A percentile compares a stretch with the other conserved stretches of the same genome.
Evolutionary conservation across 2,888 invertebrate genomes (phyloP).

Genomic region (Lasioglossum lativentre): DNA sequence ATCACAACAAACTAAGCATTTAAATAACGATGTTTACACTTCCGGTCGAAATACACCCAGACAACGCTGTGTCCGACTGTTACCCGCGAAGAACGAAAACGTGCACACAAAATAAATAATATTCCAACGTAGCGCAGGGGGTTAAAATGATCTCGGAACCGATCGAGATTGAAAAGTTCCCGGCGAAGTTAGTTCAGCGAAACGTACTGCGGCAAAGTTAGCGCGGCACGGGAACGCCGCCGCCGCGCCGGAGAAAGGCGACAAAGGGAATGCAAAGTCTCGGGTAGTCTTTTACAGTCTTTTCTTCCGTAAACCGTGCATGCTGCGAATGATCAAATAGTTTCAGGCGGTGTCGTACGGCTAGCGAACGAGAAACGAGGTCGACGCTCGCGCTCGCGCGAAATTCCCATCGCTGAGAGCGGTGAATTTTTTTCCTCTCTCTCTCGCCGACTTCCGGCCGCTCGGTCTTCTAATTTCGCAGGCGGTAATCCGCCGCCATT

Average conservation of each 20-base stretch:
- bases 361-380: background rate
- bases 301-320: slow-evolving; percentile 9
- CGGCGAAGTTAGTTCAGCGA: background rate
- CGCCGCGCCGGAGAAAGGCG: background rate
- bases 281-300: slow-evolving; percentile 8
- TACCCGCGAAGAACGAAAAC: background rate
- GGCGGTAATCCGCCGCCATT: background rate
- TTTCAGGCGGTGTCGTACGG: background rate
- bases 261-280: slow-evolving; percentile 4
- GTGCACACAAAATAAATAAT: background rate
- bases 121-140: background rate
- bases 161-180: background rate
- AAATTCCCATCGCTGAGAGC: background rate
- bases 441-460: background rate
- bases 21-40: too few species aligned
- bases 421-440: background rate
- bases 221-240: background rate
- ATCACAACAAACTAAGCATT: background rate
- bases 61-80: background rate
- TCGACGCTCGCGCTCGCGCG: background rate
- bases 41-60: too few species aligned
- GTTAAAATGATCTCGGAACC: background rate
- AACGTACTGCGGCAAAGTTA: background rate
- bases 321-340: slow-evolving; percentile 10
- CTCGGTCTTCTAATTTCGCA: slow-evolving; percentile 6